Base-by-base conservation (phyloP, 2,888 invertebrate species). In the Gandaritis pyraliata region DNA sequence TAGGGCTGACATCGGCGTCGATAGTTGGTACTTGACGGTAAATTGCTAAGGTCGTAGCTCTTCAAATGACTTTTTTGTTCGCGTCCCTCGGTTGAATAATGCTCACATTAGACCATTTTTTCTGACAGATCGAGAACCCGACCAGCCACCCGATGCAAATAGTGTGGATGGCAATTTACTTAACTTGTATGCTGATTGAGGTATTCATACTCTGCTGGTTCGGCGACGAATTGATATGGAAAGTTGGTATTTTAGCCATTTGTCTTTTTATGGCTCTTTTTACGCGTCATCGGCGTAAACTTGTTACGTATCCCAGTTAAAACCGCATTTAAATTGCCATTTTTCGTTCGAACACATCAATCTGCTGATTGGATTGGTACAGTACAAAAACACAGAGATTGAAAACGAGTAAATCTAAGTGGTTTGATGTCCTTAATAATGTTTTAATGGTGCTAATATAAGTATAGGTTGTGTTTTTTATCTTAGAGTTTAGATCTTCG, bases 171-270 rank as follows among this genome's bases (percentile, higher is more conserved):
- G 86, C 86, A 15, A 86, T 92, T 66, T 93, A 93, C 74, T 77
- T 92, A 66, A 86, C 89, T 53, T 92, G 92, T 71, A 93, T 93
- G 92, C 79, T 92, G 73, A 82, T 87, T 68, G 92, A 92, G 76
- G 90, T 93, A 45, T 92, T 91, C 74, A 92, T 92, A 75, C 76
- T 90, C 51, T 93, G 92, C 75, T 92, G 92, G 92, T 93, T 88
- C 68, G 92, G 92, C 46, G 86, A 93, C 72, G 90, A 90, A 73
- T 80, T 93, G 63, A 92, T 92, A 73, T 85, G 86, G 80, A 90
- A 91, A 87, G 92, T 90, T 72, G 50, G 71, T 73, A 66, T 43
- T 59, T 47, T 49, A 62, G 47, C 52, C 64, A 58, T 68, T 66
- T 65, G 53, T 64, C 64, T 65, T 65, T 60, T 48, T 50, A 53